Conservation (phyloP, 2,797 vertebrate species). For the Coregonus ussuriensis region DNA sequence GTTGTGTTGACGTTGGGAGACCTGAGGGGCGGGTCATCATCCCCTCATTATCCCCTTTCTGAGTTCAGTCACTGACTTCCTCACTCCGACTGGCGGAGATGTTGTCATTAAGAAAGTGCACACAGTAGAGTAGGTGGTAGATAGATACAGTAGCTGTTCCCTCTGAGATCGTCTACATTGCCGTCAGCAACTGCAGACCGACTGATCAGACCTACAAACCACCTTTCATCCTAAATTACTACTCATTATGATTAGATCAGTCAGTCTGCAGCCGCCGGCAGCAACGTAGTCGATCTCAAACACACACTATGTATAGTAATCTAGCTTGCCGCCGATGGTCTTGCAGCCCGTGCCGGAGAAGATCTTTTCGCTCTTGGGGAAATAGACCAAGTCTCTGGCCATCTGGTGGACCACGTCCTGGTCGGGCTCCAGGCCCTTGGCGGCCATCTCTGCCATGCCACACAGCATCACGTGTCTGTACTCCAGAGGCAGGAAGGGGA, state of each 20-base stretch:
- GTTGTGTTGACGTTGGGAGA: not conserved
- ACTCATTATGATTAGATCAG: not conserved
- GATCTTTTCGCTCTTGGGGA: constrained; percentile 83
- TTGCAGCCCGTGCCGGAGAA: constrained; percentile 93
- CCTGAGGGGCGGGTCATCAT: not conserved
- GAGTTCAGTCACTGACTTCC: constrained; percentile 20
- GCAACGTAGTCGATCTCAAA: not conserved
- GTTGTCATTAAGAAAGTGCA: constrained; percentile 53
- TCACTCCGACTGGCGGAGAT: constrained; percentile 35
- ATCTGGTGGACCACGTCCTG: constrained; percentile 70
- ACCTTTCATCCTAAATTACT: not conserved
- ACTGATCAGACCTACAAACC: not conserved
- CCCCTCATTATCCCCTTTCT: not conserved
- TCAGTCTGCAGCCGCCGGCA: not conserved
- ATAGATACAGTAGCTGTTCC: constrained; percentile 27
- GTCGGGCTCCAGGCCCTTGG: constrained; percentile 39
- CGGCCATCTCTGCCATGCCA: constrained; percentile 78
- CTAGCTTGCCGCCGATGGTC: constrained; percentile 83
- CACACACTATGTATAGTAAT: constrained; percentile 72
- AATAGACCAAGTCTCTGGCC: constrained; percentile 83
- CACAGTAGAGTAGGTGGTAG: not conserved
- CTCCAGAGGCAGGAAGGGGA: constrained; percentile 94
- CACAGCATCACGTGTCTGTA: constrained; percentile 87
- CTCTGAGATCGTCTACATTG: not conserved
- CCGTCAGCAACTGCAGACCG: not conserved